phyloP scores from a whole-genome alignment of 30 jellyfish, hydroid and myxozoan genomes.

The Cassiopea andromeda region DNA sequence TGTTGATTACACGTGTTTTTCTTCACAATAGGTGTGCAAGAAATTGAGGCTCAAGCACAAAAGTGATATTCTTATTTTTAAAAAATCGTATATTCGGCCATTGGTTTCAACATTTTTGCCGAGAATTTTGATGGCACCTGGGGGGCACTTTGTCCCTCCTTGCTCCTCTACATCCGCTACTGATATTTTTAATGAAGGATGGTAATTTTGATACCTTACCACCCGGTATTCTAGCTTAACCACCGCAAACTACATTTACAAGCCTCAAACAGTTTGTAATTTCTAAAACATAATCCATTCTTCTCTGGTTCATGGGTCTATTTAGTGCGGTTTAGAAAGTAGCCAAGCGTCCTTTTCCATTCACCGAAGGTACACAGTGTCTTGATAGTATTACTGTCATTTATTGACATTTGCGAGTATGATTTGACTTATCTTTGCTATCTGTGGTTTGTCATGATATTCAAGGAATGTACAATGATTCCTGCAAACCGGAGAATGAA shows the following conservation, averaged over 20 bases:
- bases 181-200: too few species aligned
- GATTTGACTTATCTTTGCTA: background rate
- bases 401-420: background rate
- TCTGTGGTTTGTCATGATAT: constrained; percentile 8
- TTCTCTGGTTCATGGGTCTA: background rate
- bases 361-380: background rate
- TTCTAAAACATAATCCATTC: background rate
- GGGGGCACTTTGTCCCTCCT: too few species aligned
- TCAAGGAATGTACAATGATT: background rate
- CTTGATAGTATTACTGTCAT: constrained; percentile 3
- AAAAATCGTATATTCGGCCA: too few species aligned
- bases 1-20: too few species aligned
- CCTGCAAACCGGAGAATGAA: background rate
- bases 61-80: too few species aligned
- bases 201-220: too few species aligned
- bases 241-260: background rate
- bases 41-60: too few species aligned
- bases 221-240: too few species aligned
- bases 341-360: background rate
- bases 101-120: too few species aligned
- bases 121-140: too few species aligned
- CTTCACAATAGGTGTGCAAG: too few species aligned
- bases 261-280: background rate
- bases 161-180: too few species aligned
- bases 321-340: background rate